Percentiles rank a stretch among this genome's conserved stretches.
Evolutionary conservation across 2,888 invertebrate genomes (phyloP).

Genomic region (Lymantria dispar): DNA sequence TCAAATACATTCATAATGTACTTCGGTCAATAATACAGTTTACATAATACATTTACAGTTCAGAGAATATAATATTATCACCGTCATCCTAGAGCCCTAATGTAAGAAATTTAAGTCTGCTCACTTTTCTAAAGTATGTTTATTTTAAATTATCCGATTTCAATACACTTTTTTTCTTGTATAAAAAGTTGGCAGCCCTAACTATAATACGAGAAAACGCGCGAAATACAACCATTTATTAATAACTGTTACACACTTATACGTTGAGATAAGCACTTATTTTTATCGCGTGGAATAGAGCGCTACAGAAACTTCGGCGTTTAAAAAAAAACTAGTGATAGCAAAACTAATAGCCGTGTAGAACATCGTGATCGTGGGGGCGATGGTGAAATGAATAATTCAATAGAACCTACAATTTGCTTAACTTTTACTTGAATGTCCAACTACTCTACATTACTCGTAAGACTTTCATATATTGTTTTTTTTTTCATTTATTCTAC

Average conservation of each 20-base stretch:
- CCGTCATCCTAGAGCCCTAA: no score
- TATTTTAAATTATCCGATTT: no score
- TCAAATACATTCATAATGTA: no score
- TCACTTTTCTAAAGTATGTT: no score
- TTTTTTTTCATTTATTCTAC: no score
- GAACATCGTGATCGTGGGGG: slow-evolving; percentile 56
- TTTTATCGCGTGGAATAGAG: slow-evolving; percentile 35
- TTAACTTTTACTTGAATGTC: slow-evolving; percentile 59
- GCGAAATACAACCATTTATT: slow-evolving; percentile 20
- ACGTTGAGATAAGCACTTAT: slow-evolving; percentile 30
- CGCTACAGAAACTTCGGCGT: slow-evolving; percentile 24
- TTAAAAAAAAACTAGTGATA: slow-evolving; percentile 21
- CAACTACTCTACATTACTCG: background rate
- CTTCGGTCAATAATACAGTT: no score
- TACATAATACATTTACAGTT: no score
- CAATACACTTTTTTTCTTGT: no score
- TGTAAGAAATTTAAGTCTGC: no score
- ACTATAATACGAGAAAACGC: background rate
- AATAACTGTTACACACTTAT: slow-evolving; percentile 26
- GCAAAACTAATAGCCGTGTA: slow-evolving; percentile 28
- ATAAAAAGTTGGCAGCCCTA: no score
- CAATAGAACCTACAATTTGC: slow-evolving; percentile 49
- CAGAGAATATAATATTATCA: no score
- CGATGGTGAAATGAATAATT: slow-evolving; percentile 65
- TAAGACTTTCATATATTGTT: no score